Percentiles rank a stretch among this genome's conserved stretches.
phyloP scores from a whole-genome alignment of 1,140 invertebrate genomes.

The Drosophila tropicalis region DNA sequence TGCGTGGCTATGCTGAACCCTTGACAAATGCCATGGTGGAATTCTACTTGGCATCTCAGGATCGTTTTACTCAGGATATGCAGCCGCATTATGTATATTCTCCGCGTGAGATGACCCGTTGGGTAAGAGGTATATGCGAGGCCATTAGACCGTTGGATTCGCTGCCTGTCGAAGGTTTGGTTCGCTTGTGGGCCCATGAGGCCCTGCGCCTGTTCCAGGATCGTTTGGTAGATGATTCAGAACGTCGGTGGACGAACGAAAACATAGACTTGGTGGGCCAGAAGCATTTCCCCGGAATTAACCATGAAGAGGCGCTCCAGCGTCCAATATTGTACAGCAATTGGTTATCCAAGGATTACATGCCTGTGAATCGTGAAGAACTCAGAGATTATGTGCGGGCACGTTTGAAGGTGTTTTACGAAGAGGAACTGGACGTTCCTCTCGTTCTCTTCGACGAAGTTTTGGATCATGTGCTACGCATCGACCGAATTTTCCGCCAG shows the following conservation, averaged over 20 bases:
- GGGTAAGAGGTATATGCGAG: constrained; percentile 99
- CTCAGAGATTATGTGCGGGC: constrained; percentile 98
- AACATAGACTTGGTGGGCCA: constrained; percentile 97
- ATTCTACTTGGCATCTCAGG: constrained; percentile 98
- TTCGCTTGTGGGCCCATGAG: constrained; percentile 99
- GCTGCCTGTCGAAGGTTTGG: constrained; percentile 95
- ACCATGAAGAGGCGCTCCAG: constrained; percentile 92
- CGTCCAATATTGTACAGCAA: constrained; percentile 97
- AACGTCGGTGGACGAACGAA: constrained; percentile 99
- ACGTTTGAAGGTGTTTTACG: constrained; percentile 99
- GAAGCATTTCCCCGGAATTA: constrained; percentile 97
- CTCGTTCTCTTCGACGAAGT: constrained; percentile 99
- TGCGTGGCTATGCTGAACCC: constrained; percentile 97
- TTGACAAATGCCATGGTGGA: constrained; percentile 99
- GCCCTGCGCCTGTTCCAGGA: constrained; percentile 98
- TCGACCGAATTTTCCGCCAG: constrained; percentile 99
- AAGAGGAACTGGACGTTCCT: constrained; percentile 99
- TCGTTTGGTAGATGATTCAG: constrained; percentile 96
- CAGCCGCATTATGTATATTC: constrained; percentile 99
- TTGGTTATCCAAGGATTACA: constrained; percentile 99
- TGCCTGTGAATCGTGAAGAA: constrained; percentile 97
- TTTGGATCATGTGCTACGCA: constrained; percentile 98
- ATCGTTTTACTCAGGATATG: constrained; percentile 99
- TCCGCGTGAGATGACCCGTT: constrained; percentile 99
- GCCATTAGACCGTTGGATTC: constrained; percentile 97